Evolutionary conservation across 2,113 vertebrate species (phyloP).

Genomic region (Haemorhous mexicanus): DNA sequence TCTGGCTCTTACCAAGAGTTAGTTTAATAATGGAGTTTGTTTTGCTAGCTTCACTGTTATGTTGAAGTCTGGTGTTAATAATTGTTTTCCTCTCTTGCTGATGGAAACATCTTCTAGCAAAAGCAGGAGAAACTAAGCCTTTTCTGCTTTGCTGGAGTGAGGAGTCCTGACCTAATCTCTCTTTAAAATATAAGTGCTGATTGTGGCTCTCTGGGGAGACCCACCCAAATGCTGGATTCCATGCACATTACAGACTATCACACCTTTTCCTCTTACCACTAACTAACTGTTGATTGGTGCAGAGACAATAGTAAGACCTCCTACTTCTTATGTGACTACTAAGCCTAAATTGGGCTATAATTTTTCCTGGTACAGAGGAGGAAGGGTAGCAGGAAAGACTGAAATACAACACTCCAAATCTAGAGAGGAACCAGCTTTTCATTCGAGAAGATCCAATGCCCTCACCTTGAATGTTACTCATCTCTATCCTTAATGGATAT

Average conservation of each 20-base stretch:
- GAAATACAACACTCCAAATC: background rate
- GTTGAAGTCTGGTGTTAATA: background rate
- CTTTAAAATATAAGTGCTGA: background rate
- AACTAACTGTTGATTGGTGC: background rate
- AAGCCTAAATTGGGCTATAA: background rate
- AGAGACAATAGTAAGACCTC: background rate
- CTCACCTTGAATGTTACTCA: background rate
- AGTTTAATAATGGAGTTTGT: slow-evolving; percentile 42
- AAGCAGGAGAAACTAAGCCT: background rate
- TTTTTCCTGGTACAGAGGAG: background rate
- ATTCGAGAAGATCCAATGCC: too few species aligned
- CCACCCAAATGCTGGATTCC: background rate
- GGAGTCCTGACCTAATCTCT: background rate
- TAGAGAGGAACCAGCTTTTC: background rate
- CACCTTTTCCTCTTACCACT: background rate
- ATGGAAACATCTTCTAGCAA: background rate
- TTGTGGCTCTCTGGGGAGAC: background rate
- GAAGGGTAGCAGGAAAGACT: background rate
- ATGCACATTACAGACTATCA: background rate
- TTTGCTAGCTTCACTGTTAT: background rate
- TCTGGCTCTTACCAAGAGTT: slow-evolving; percentile 47
- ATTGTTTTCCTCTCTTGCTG: background rate
- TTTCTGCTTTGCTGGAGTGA: background rate
- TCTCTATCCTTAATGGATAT: background rate
- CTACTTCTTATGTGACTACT: background rate